Evolutionary conservation across 2,888 invertebrate species (phyloP), one percentile per base, ranked within the genome.

Genomic region (Caenorhabditis sp.): DNA sequence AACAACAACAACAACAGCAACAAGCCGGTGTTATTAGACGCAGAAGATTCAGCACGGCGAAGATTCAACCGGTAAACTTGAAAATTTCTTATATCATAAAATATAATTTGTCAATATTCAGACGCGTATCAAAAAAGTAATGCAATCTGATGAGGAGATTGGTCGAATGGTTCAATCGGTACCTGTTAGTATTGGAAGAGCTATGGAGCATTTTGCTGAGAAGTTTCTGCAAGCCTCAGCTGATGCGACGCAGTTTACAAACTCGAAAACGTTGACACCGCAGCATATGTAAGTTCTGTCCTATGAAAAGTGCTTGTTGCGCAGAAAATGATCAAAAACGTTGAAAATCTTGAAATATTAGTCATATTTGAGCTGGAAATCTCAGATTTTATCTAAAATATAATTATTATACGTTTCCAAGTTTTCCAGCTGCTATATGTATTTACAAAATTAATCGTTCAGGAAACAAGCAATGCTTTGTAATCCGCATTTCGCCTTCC

Each of bases 91-190:
- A n/a, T n/a, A n/a, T n/a, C n/a, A n/a, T 10, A 31, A 20, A 17
- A 49, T 31, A 20, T n/a, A 0, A 21, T 38, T 23, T 43, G 43
- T 56, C 10, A 53, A 21, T 53, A 74, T 80, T 25, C 63, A 85
- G 84, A 87, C 87, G 7, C 92, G 99, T 87, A 97, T 99, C 87
- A 99, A 99, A 91, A 99, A 97, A 91, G 99, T 99, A 82, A 99
- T 99, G 97, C 97, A 99, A 90, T 95, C 95, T 81, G 99, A 99
- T 89, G 97, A 99, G 89, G 97, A 99, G 90, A 95, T 99, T 88
- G 99, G 99, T 83, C 96, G 97, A 92, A 97, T 99, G 80, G 97
- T 97, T 76, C 96, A 97, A 89, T 95, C 97, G 71, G 99, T 99
- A 86, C 97, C 99, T 84, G 93, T 99, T 87, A 96, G 97, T 90